These are phyloP conservation scores for Galerucella pusilla DNA, from an alignment of 2,888 invertebrate species.

Conservation along the genomic window DNA sequence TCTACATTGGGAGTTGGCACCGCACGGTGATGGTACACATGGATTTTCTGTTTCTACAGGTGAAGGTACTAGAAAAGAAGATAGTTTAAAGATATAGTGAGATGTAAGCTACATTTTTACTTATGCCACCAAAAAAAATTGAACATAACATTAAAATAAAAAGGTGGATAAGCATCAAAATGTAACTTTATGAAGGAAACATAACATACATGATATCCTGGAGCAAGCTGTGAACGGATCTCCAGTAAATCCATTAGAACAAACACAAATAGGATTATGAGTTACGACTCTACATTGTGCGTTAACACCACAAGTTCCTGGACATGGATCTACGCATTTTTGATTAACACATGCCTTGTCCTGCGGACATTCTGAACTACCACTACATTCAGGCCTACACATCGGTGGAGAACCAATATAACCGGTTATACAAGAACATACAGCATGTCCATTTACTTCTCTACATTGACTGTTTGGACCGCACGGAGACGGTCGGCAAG, in stretches of 20 bases:
- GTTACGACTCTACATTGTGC: constrained; percentile 76
- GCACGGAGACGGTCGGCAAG: constrained; percentile 74
- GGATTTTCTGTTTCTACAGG: constrained; percentile 70
- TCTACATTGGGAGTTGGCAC: constrained; percentile 84
- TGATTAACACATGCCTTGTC: constrained; percentile 72
- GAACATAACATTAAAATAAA: neutral
- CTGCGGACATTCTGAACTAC: constrained; percentile 75
- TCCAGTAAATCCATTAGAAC: constrained; percentile 71
- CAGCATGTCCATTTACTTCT: constrained; percentile 71
- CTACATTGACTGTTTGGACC: constrained; percentile 75
- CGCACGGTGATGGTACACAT: constrained; percentile 85
- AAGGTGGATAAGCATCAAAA: neutral
- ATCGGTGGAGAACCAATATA: constrained; percentile 74
- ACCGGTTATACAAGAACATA: constrained; percentile 72
- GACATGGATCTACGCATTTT: constrained; percentile 75
- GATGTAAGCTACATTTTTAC: constrained; percentile 30
- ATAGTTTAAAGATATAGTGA: constrained; percentile 37
- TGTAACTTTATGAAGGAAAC: constrained; percentile 4
- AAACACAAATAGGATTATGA: constrained; percentile 77
- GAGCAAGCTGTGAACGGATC: constrained; percentile 73
- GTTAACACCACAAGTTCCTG: constrained; percentile 73
- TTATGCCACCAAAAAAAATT: neutral
- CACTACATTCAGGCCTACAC: constrained; percentile 75
- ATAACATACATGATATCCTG: constrained; percentile 56
- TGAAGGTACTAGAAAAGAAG: constrained; percentile 64